Evolutionary conservation across 2,888 invertebrate genomes (phyloP).

Genomic region (Neelides folsomi): DNA sequence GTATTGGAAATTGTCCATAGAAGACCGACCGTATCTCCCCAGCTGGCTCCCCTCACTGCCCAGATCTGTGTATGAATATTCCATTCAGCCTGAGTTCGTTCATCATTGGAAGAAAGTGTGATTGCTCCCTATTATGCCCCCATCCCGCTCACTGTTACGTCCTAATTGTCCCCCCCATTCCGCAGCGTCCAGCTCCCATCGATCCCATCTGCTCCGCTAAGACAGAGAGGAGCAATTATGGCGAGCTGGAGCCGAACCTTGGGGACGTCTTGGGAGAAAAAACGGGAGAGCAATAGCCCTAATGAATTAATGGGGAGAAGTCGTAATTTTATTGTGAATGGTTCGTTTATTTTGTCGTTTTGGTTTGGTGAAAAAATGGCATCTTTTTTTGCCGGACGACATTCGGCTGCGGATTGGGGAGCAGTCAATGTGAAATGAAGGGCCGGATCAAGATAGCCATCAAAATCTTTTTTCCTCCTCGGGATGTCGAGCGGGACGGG

Average conservation of each 20-base stretch:
- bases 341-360: constrained; percentile 33
- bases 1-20: constrained; percentile 9
- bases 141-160: no score
- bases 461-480: constrained; percentile 16
- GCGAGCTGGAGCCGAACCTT: neutral
- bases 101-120: neutral
- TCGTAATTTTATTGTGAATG: constrained; percentile 33
- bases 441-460: constrained; percentile 29
- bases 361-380: constrained; percentile 26
- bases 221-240: neutral
- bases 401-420: neutral
- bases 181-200: neutral
- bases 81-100: neutral
- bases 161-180: constrained; percentile 2
- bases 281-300: constrained; percentile 25
- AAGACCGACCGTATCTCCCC: neutral
- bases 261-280: constrained; percentile 15
- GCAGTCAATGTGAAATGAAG: constrained; percentile 20
- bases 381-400: constrained; percentile 8
- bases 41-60: neutral
- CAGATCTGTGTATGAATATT: neutral
- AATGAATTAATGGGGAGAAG: constrained; percentile 33
- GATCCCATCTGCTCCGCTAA: constrained; percentile 5
- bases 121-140: neutral
- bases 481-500: neutral